A percentile compares a stretch with the other conserved stretches of the same genome.
Conservation (phyloP, 2,888 invertebrate genomes). For the Adelphocoris suturalis region DNA sequence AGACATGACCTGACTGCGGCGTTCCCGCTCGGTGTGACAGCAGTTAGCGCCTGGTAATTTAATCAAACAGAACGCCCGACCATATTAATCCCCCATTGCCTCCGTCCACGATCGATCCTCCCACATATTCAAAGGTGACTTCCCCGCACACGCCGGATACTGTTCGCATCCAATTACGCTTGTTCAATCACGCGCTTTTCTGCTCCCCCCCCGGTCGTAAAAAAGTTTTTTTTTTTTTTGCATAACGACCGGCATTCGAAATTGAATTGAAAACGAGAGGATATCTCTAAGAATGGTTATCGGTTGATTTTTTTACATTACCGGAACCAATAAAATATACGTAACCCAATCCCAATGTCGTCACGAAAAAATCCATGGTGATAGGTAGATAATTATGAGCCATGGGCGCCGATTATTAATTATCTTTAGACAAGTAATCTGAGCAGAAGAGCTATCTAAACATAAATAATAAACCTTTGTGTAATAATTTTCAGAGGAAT, state of each 20-base stretch:
- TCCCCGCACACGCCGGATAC: neutral
- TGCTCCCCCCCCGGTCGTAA: neutral
- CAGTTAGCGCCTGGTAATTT: constrained; percentile 52
- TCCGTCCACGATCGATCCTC: neutral
- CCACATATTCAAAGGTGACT: constrained; percentile 34
- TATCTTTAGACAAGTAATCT: no score
- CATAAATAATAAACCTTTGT: no score
- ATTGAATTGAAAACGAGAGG: neutral
- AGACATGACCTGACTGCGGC: constrained; percentile 30
- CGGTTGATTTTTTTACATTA: neutral
- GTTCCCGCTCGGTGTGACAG: neutral
- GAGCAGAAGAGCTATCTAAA: no score
- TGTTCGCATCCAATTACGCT: constrained; percentile 10
- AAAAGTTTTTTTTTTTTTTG: neutral
- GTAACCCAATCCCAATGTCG: neutral
- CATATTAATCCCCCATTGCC: constrained; percentile 19
- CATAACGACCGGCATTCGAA: constrained; percentile 7
- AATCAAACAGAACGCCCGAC: constrained; percentile 34
- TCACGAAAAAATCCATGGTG: neutral
- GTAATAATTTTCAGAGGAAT: no score
- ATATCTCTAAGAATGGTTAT: neutral
- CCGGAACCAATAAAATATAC: neutral
- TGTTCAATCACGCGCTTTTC: constrained; percentile 10
- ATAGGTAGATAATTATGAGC: neutral
- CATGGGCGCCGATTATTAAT: no score